These are phyloP conservation scores for Rhodophaea formosa DNA, from an alignment of 2,888 invertebrate genomes.

Conservation along the genomic window DNA sequence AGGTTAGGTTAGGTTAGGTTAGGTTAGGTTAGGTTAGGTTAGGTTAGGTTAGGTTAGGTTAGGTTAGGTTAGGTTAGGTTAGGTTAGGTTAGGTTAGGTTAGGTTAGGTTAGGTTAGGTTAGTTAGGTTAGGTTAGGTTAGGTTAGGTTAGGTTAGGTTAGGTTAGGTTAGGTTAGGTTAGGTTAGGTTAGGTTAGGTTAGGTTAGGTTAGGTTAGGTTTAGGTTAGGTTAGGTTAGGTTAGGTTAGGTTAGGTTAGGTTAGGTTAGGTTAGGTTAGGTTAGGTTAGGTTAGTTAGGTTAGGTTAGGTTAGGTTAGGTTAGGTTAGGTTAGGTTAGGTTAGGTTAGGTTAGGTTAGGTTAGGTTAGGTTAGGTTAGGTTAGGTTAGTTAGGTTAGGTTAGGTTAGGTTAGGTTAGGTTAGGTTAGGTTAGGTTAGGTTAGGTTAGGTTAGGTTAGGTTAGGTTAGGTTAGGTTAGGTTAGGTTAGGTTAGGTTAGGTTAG, in stretches of 20 bases:
- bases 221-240: slow-evolving; percentile 30
- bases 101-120: slow-evolving; percentile 23
- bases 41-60: slow-evolving; percentile 19
- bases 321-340: slow-evolving; percentile 31
- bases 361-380: slow-evolving; percentile 26
- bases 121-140: slow-evolving; percentile 24
- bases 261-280: slow-evolving; percentile 30
- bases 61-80: slow-evolving; percentile 23
- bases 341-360: slow-evolving; percentile 28
- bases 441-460: slow-evolving; percentile 24
- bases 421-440: slow-evolving; percentile 24
- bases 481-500: slow-evolving; percentile 24
- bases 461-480: slow-evolving; percentile 24
- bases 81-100: slow-evolving; percentile 22
- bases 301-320: slow-evolving; percentile 30
- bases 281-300: slow-evolving; percentile 30
- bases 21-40: slow-evolving; percentile 17
- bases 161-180: slow-evolving; percentile 22
- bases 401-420: slow-evolving; percentile 23
- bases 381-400: slow-evolving; percentile 23
- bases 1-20: slow-evolving; percentile 20
- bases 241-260: slow-evolving; percentile 30
- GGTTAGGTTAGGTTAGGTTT: slow-evolving; percentile 30
- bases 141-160: slow-evolving; percentile 13
- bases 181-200: slow-evolving; percentile 30